Evolutionary conservation across 2,113 vertebrate genomes (phyloP).

Genomic region (Sebastes schlegelii): DNA sequence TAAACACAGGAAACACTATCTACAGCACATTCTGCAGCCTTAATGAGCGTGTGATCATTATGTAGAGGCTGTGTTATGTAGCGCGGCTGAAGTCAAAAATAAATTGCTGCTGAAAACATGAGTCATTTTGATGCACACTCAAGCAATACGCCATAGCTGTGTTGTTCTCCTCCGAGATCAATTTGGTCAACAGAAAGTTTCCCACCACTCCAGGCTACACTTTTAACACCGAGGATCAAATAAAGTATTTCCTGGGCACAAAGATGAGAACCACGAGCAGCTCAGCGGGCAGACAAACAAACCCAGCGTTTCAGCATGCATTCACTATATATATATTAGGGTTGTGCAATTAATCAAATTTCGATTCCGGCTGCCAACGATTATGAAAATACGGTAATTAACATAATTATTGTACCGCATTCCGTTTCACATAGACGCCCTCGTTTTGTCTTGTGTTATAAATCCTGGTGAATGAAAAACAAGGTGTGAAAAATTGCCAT

Average conservation of each 20-base stretch:
- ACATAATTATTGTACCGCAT: too few species aligned
- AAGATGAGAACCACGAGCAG: conserved; percentile 44
- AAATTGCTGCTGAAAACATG: conserved; percentile 48
- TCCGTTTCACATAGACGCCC: too few species aligned
- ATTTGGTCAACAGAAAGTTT: conserved; percentile 66
- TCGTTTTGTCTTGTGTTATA: too few species aligned
- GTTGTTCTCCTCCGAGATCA: conserved; percentile 60
- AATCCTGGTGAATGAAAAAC: too few species aligned
- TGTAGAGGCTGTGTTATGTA: conserved; percentile 27
- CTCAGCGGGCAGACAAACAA: conserved; percentile 46
- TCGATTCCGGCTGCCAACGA: too few species aligned
- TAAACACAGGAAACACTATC: conserved; percentile 23
- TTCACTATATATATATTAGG: conserved; percentile 24
- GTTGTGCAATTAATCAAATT: too few species aligned
- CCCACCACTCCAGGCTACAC: conserved; percentile 42
- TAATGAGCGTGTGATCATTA: conserved; percentile 63
- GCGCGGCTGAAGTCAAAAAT: conserved; percentile 55
- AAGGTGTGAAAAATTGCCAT: too few species aligned
- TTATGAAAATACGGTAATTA: too few species aligned
- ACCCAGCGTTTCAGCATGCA: conserved; percentile 20
- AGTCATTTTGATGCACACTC: conserved; percentile 58
- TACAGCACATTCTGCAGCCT: conserved; percentile 29
- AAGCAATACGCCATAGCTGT: conserved; percentile 17
- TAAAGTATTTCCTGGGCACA: conserved; percentile 24
- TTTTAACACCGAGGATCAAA: conserved; percentile 50